Evolutionary conservation across 2,888 invertebrate species (phyloP).

Genomic region (Ceraclea dissimilis): DNA sequence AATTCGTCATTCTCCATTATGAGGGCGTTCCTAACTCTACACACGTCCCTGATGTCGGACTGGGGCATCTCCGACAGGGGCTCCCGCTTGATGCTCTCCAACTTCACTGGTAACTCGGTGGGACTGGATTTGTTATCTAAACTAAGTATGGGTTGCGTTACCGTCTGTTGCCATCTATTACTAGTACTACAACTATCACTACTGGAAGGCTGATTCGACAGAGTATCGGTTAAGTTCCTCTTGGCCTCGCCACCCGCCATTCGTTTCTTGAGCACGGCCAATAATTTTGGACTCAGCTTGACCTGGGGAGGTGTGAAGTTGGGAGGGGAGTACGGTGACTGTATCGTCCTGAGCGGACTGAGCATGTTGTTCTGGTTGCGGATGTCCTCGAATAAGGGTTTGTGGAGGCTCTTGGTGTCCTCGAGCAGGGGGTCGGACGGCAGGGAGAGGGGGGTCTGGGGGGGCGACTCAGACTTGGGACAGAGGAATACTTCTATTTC

Average conservation of each 20-base stretch:
- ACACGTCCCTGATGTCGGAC: constrained; percentile 30
- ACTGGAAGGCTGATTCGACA: constrained; percentile 15
- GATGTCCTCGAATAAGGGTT: constrained; percentile 47
- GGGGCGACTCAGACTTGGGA: constrained; percentile 64
- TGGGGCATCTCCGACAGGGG: constrained; percentile 27
- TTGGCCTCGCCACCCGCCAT: constrained; percentile 16
- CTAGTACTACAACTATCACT: not conserved
- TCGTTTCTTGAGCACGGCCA: constrained; percentile 14
- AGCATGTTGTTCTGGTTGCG: constrained; percentile 26
- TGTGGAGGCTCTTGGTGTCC: constrained; percentile 51
- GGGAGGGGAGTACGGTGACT: constrained; percentile 12
- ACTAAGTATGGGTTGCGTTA: constrained; percentile 15
- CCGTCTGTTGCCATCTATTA: constrained; percentile 14
- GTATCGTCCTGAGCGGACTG: constrained; percentile 16
- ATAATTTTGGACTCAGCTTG: constrained; percentile 16
- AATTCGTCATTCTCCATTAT: constrained; percentile 72
- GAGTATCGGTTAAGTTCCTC: constrained; percentile 20
- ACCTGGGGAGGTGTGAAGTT: constrained; percentile 4
- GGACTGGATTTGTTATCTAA: constrained; percentile 20
- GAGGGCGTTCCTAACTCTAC: constrained; percentile 58
- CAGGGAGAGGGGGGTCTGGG: constrained; percentile 34
- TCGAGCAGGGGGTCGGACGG: constrained; percentile 53
- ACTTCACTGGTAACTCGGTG: constrained; percentile 2
- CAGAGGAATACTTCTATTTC: constrained; percentile 95
- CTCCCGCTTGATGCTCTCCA: constrained; percentile 36